Evolutionary conservation across 2,888 invertebrate species (phyloP).

Genomic region (Macaria liturata): DNA sequence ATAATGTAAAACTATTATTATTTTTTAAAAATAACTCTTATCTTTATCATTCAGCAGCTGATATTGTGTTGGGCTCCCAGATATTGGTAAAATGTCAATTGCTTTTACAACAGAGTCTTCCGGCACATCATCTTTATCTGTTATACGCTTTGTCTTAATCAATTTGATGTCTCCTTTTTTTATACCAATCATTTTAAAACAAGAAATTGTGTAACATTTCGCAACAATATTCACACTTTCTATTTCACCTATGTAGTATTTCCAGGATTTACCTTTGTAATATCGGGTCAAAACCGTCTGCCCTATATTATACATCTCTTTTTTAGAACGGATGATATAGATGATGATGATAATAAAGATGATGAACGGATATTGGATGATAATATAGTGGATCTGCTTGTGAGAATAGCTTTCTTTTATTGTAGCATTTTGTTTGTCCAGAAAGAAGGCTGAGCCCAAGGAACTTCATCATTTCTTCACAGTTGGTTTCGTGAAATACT

Average conservation of each 20-base stretch:
- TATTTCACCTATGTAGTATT: conserved; percentile 4
- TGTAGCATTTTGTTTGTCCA: conserved; percentile 6
- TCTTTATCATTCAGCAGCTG: too few species aligned
- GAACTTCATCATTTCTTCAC: too few species aligned
- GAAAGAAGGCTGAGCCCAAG: background rate
- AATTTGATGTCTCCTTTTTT: conserved; percentile 5
- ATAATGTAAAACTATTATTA: too few species aligned
- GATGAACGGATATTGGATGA: conserved; percentile 38
- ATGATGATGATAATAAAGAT: too few species aligned
- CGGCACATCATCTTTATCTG: conserved; percentile 6
- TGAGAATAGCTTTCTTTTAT: conserved; percentile 27
- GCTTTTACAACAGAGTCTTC: conserved; percentile 1
- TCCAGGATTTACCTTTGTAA: conserved; percentile 6
- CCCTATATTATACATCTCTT: too few species aligned
- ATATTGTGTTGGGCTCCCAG: conserved; percentile 4
- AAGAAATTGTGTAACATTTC: conserved; percentile 5
- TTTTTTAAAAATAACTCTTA: too few species aligned
- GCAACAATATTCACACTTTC: conserved; percentile 6
- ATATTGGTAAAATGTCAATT: background rate
- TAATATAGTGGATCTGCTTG: conserved; percentile 30
- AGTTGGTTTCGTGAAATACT: too few species aligned
- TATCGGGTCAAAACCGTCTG: too few species aligned
- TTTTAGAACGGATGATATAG: too few species aligned
- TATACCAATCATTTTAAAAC: conserved; percentile 5
- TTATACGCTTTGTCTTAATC: conserved; percentile 2